Base-by-base conservation (phyloP, 2,888 invertebrate genomes). In the Lordiphosa fenestrarum region DNA sequence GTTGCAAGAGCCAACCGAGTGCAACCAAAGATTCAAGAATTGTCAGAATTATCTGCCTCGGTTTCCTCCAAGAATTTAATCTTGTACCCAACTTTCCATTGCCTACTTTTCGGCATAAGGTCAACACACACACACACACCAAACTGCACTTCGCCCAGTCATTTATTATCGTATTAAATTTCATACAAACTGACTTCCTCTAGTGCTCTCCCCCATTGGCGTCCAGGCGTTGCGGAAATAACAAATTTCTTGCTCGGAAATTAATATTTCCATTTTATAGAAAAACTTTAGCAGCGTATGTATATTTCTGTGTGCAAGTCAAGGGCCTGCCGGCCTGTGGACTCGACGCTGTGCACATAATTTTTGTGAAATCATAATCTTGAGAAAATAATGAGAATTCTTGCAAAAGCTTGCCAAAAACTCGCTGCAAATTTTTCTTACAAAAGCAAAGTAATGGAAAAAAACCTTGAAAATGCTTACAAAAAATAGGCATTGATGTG, bases 241-340 rank as follows among this genome's bases (percentile, higher is more conserved):
- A 74, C 83, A 81, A 85, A 86, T 83, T 85, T 84, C 86, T 85
- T 74, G 64, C 73, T 77, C 74, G 86, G 85, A 85, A 85, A 85
- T 85, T 84, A 85, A 84, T 85, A 84, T 83, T 83, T 80, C 68
- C 73, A 70, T 75, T 77, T 77, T 72, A 77, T 73, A 81, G 68
- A 71, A 73, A 76, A 84, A 86, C 73, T 85, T 86, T 76, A 40
- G 46, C 48, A 39, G 51, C 48, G 55, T 64, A 13, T 59, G 36
- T 52, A 23, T 47, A 13, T 50, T 33, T 46, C 19, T 54, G 30
- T 41, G 42, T 57, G 44, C 13, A 62, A 56, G 67, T 52, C 59
- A 59, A 64, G 65, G 12, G 39, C 21, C 12, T 38, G 2, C 36
- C 55, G 44, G 58, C 63, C 54, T 48, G 19, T 25, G 58, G 48